These are phyloP conservation scores for Pyrochroa serraticornis DNA, from an alignment of 2,888 invertebrate species.

Conservation along the genomic window DNA sequence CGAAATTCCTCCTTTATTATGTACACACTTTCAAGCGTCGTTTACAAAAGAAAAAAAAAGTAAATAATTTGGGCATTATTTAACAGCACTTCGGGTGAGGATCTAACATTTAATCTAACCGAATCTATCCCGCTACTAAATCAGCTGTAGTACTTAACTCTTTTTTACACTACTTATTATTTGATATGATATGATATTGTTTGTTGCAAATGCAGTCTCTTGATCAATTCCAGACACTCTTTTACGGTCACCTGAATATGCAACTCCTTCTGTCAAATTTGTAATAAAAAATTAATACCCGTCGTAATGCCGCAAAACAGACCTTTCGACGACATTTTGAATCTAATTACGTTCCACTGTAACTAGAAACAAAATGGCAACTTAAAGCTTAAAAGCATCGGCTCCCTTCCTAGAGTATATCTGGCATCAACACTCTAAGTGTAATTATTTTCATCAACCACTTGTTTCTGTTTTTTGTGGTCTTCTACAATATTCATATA, in stretches of 20 bases:
- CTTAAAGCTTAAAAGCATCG: too few species aligned
- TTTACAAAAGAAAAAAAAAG: neutral
- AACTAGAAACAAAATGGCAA: too few species aligned
- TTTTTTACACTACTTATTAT: constrained; percentile 20
- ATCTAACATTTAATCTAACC: constrained; percentile 19
- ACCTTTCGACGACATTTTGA: too few species aligned
- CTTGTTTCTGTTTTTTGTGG: too few species aligned
- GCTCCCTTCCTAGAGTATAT: too few species aligned
- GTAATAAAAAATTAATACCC: too few species aligned
- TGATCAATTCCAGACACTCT: constrained; percentile 29
- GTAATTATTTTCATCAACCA: too few species aligned
- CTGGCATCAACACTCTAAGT: too few species aligned
- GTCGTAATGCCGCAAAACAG: too few species aligned
- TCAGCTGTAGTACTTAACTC: constrained; percentile 4
- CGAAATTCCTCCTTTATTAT: neutral
- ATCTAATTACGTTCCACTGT: too few species aligned
- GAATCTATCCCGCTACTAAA: constrained; percentile 6
- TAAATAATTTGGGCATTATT: constrained; percentile 15
- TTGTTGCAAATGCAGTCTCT: constrained; percentile 47
- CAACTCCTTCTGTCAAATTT: too few species aligned
- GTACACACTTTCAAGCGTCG: neutral
- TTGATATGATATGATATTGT: constrained; percentile 52
- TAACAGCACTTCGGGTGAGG: constrained; percentile 44
- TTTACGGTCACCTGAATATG: neutral
- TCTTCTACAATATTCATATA: too few species aligned